Percentiles rank a stretch among this genome's conserved stretches.
These are phyloP conservation scores for Machimus rusticus DNA, from an alignment of 2,888 invertebrate species.

Conservation along the genomic window DNA sequence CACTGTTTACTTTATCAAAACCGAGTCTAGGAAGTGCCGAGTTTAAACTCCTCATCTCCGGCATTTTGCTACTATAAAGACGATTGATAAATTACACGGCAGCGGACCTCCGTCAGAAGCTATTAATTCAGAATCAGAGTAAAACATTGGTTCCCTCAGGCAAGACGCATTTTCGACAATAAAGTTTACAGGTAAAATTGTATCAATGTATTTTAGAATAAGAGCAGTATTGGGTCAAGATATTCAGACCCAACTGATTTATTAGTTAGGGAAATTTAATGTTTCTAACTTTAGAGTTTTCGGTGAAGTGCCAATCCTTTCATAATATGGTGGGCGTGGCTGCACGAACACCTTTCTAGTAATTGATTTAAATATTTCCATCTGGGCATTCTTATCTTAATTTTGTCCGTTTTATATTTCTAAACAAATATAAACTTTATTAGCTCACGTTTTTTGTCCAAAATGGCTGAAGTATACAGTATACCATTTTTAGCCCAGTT, in stretches of 20 bases:
- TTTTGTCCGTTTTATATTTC: no score
- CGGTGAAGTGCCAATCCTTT: neutral
- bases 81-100: conserved; percentile 11
- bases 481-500: no score
- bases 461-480: no score
- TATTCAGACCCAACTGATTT: neutral
- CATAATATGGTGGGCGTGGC: neutral
- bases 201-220: neutral
- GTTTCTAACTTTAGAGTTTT: neutral
- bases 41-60: neutral
- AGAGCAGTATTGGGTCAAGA: neutral
- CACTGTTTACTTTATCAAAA: neutral
- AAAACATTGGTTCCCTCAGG: neutral
- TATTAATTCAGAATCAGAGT: neutral
- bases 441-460: no score
- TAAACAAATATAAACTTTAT: no score
- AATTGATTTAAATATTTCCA: neutral
- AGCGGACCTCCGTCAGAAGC: neutral
- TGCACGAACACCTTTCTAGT: neutral
- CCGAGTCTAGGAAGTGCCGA: conserved; percentile 7
- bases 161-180: neutral
- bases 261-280: neutral
- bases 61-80: neutral
- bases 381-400: no score
- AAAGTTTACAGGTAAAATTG: neutral